Evolutionary conservation across 2,888 invertebrate genomes (phyloP).

Genomic region (Eupsilia transversa): DNA sequence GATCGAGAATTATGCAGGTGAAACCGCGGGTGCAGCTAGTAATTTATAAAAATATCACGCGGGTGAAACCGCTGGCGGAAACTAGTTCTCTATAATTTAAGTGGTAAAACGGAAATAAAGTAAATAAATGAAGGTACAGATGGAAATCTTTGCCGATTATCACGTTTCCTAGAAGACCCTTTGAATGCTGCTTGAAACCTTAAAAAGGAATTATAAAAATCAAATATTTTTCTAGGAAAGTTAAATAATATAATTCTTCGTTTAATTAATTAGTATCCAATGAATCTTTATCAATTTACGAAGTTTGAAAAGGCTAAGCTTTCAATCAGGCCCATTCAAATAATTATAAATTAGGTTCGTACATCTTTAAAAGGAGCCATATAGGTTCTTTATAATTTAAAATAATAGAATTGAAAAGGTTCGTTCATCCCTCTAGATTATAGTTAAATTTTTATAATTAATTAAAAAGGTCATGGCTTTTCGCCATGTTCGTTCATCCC

Average conservation of each 20-base stretch:
- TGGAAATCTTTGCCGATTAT: neutral
- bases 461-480: too few relatives aligned
- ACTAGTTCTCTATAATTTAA: neutral
- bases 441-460: neutral
- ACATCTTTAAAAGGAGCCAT: neutral
- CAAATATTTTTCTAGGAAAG: neutral
- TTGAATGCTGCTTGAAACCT: neutral
- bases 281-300: neutral
- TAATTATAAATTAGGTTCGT: neutral
- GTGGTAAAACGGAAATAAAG: neutral
- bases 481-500: neutral
- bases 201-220: neutral
- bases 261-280: conserved; percentile 17
- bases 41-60: too few relatives aligned
- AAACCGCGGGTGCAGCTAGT: too few relatives aligned
- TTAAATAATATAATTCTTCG: neutral
- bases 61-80: too few relatives aligned
- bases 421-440: neutral
- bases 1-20: too few relatives aligned
- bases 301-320: conserved; percentile 16
- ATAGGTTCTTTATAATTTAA: neutral
- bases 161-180: neutral
- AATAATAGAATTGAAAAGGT: neutral
- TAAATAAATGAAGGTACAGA: neutral
- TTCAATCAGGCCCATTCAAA: neutral